Percentiles rank a stretch among this genome's conserved stretches.
These are phyloP conservation scores for Scylla paramamosain DNA, from an alignment of 1,140 invertebrate species.

Conservation along the genomic window DNA sequence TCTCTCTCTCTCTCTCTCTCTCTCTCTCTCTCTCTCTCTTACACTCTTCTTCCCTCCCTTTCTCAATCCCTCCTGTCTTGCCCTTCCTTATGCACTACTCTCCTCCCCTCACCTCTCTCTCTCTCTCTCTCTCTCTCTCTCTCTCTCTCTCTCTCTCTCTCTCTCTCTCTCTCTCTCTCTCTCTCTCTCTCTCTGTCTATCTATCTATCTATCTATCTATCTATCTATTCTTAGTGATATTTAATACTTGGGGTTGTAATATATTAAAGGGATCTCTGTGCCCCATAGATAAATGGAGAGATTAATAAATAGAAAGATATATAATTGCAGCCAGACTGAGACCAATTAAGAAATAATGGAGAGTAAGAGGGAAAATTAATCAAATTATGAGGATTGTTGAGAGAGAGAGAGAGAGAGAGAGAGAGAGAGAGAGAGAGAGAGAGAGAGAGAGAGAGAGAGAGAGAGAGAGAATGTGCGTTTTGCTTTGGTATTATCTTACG, in stretches of 20 bases:
- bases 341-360: neutral
- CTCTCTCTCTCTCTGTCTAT: neutral
- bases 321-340: constrained; percentile 21
- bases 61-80: neutral
- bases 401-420: constrained; percentile 6
- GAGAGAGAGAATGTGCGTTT: neutral
- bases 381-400: constrained; percentile 23
- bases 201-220: neutral
- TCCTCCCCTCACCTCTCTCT: neutral
- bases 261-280: neutral
- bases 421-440: constrained; percentile 20
- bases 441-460: constrained; percentile 10
- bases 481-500: no score
- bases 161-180: neutral
- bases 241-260: neutral
- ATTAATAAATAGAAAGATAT: constrained; percentile 17
- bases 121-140: neutral
- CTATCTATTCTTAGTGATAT: neutral
- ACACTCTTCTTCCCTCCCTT: neutral
- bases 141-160: neutral
- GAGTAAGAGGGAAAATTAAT: constrained; percentile 13
- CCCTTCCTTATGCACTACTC: neutral
- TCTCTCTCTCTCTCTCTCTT: neutral
- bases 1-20: neutral
- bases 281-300: neutral